A percentile compares a stretch with the other conserved stretches of the same genome.
Conservation (phyloP, 2,113 vertebrate species). For the Platichthys stellatus region DNA sequence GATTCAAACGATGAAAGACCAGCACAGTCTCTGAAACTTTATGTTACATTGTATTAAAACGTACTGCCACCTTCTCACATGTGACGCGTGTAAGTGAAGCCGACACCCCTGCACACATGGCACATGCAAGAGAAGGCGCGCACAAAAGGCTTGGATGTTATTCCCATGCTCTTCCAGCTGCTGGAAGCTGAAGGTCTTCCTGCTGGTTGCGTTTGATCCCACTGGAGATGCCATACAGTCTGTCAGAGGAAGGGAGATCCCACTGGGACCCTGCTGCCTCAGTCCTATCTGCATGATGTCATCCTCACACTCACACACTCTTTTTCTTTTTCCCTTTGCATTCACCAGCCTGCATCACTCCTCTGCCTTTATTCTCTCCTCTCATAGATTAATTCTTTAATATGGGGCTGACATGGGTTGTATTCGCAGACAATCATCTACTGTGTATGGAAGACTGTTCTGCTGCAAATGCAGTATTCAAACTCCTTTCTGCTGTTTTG, state of each 20-base stretch:
- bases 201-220: slow-evolving; percentile 71
- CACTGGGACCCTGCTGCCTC: slow-evolving; percentile 56
- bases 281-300: slow-evolving; percentile 61
- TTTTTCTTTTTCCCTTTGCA: slow-evolving; percentile 2
- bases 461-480: not conserved
- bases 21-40: not conserved
- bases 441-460: not conserved
- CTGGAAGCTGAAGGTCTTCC: slow-evolving; percentile 57
- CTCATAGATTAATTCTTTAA: not conserved
- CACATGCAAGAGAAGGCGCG: slow-evolving; percentile 1
- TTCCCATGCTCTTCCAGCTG: slow-evolving; percentile 66
- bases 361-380: not conserved
- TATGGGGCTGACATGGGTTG: not conserved
- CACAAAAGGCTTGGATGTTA: slow-evolving; percentile 49
- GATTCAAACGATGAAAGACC: not conserved
- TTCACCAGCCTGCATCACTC: slow-evolving; percentile 4
- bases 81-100: not conserved
- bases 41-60: not conserved
- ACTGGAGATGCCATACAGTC: slow-evolving; percentile 63
- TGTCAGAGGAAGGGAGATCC: slow-evolving; percentile 65
- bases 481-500: slow-evolving; percentile 10
- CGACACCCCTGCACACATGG: slow-evolving; percentile 9
- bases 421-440: not conserved
- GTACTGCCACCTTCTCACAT: not conserved
- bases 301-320: slow-evolving; percentile 40